These are phyloP conservation scores for Cheilosia pagana DNA, from an alignment of 2,888 invertebrate genomes.

Conservation along the genomic window DNA sequence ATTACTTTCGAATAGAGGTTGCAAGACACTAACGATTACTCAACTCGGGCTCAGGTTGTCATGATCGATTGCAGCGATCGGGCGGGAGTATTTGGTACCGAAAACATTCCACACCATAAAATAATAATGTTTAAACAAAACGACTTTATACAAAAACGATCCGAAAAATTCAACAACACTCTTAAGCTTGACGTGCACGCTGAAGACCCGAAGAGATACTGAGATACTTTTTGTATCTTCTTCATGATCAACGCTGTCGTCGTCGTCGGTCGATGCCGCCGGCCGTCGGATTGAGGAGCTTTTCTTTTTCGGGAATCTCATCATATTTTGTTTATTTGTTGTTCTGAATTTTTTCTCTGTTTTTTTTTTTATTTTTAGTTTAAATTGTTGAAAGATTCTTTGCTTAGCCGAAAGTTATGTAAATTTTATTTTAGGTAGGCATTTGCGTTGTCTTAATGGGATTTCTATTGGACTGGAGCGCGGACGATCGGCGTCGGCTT, in stretches of 20 bases:
- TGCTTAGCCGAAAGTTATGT: conserved; percentile 16
- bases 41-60: conserved; percentile 42
- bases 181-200: conserved; percentile 60
- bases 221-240: conserved; percentile 68
- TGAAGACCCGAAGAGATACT: conserved; percentile 70
- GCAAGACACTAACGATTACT: conserved; percentile 42
- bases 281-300: conserved; percentile 14
- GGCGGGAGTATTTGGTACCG: conserved; percentile 47
- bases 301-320: conserved; percentile 37
- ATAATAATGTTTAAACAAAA: conserved; percentile 34
- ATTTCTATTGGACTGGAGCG: background rate
- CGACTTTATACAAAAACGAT: conserved; percentile 15
- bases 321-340: background rate
- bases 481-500: too few species aligned
- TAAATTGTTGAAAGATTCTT: background rate
- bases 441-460: background rate
- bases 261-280: background rate
- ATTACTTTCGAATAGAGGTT: conserved; percentile 48
- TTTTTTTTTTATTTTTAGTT: background rate
- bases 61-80: conserved; percentile 68
- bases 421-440: background rate
- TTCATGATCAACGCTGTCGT: conserved; percentile 50
- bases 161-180: conserved; percentile 56
- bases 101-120: conserved; percentile 30
- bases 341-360: background rate